These are phyloP conservation scores for Psittacula cyanocephala DNA, from an alignment of 2,113 vertebrate species.

Conservation along the genomic window DNA sequence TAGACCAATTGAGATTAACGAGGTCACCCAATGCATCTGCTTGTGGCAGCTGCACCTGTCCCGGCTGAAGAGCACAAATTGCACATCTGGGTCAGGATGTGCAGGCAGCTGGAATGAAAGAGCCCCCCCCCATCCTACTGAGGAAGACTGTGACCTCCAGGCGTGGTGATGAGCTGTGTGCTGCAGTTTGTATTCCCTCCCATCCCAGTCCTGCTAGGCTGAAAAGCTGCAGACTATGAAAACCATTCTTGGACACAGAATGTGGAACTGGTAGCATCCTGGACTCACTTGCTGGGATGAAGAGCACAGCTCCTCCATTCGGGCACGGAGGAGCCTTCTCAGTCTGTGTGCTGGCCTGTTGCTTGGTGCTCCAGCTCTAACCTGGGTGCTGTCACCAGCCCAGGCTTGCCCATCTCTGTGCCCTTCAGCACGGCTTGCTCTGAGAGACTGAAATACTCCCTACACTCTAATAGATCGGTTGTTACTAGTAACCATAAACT, in stretches of 20 bases:
- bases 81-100: neutral
- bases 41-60: no score
- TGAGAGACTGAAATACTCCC: neutral
- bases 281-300: neutral
- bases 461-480: neutral
- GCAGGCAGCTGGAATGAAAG: neutral
- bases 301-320: neutral
- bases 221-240: neutral
- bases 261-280: rapidly evolving
- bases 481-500: neutral
- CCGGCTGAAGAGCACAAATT: no score
- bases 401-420: neutral
- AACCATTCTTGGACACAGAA: neutral
- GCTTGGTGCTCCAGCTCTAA: neutral
- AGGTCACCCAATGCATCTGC: no score
- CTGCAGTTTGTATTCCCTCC: neutral
- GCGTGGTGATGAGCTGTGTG: neutral
- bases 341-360: neutral
- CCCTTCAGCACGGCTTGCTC: neutral
- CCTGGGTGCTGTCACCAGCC: neutral
- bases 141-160: neutral
- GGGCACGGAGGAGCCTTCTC: neutral
- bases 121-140: neutral
- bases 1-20: neutral
- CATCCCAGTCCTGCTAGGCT: no score